Conservation (phyloP, 2,888 invertebrate species). For the Hydraecia micacea region DNA sequence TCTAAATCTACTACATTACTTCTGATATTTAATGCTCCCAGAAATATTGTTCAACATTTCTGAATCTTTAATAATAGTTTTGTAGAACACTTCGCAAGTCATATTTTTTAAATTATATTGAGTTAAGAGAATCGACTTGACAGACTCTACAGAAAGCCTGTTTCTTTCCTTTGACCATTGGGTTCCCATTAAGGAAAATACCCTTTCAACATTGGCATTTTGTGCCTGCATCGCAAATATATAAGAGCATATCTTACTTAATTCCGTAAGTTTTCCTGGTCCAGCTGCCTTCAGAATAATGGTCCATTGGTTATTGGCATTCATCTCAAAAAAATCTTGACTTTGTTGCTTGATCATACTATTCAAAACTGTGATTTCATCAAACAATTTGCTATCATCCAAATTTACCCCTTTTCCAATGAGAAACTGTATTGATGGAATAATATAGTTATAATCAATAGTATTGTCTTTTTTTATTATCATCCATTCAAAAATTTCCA, state of each 20-base stretch:
- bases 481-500: slow-evolving; percentile 19
- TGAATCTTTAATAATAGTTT: slow-evolving; percentile 33
- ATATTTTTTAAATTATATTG: slow-evolving; percentile 34
- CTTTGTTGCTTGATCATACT: slow-evolving; percentile 18
- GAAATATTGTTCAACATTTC: slow-evolving; percentile 18
- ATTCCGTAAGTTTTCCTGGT: slow-evolving; percentile 25
- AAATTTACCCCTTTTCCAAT: slow-evolving; percentile 19
- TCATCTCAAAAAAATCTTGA: slow-evolving; percentile 28
- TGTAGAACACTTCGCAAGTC: slow-evolving; percentile 30
- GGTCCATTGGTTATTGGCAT: slow-evolving; percentile 32
- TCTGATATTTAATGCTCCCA: slow-evolving; percentile 15
- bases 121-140: slow-evolving; percentile 28
- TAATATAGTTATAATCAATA: slow-evolving; percentile 20
- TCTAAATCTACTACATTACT: no score
- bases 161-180: slow-evolving; percentile 29
- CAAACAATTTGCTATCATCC: slow-evolving; percentile 10
- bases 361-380: slow-evolving; percentile 24
- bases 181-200: slow-evolving; percentile 35
- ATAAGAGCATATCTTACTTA: slow-evolving; percentile 31
- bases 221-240: slow-evolving; percentile 38
- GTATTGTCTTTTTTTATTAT: slow-evolving; percentile 14
- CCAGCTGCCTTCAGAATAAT: slow-evolving; percentile 26
- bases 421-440: slow-evolving; percentile 17
- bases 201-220: slow-evolving; percentile 44
- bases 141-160: slow-evolving; percentile 22